A percentile compares a stretch with the other conserved stretches of the same genome.
These are phyloP conservation scores for Eupithecia subfuscata DNA, from an alignment of 2,888 invertebrate species.

Conservation along the genomic window DNA sequence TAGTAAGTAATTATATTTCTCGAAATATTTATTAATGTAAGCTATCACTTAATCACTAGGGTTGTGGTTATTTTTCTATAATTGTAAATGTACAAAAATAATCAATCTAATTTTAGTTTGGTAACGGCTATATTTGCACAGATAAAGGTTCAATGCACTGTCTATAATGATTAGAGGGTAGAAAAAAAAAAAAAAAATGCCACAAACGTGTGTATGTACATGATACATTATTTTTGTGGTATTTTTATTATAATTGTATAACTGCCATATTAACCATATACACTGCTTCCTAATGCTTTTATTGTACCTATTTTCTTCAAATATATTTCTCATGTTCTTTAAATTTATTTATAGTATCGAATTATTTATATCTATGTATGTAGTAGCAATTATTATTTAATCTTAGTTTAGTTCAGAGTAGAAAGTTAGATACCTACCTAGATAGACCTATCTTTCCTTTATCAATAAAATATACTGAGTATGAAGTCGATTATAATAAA, in stretches of 20 bases:
- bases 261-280: slow-evolving; percentile 61
- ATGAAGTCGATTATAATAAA: slow-evolving; percentile 50
- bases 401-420: neutral
- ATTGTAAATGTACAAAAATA: slow-evolving; percentile 29
- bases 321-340: slow-evolving; percentile 8
- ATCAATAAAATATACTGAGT: slow-evolving; percentile 24
- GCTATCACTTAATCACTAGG: slow-evolving; percentile 30
- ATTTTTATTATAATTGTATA: slow-evolving; percentile 51
- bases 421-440: neutral
- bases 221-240: slow-evolving; percentile 18
- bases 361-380: neutral
- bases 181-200: slow-evolving; percentile 45
- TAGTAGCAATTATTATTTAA: neutral
- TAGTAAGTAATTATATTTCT: slow-evolving; percentile 32
- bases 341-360: neutral
- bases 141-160: slow-evolving; percentile 57
- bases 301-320: slow-evolving; percentile 42
- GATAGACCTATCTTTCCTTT: slow-evolving; percentile 17
- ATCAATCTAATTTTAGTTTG: slow-evolving; percentile 33
- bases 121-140: slow-evolving; percentile 46
- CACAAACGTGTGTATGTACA: slow-evolving; percentile 7
- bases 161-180: slow-evolving; percentile 42
- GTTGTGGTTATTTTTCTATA: slow-evolving; percentile 41
- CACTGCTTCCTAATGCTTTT: slow-evolving; percentile 70
- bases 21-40: slow-evolving; percentile 37